These are phyloP conservation scores for Eremobia ochroleuca DNA, from an alignment of 2,888 invertebrate genomes.

Conservation along the genomic window DNA sequence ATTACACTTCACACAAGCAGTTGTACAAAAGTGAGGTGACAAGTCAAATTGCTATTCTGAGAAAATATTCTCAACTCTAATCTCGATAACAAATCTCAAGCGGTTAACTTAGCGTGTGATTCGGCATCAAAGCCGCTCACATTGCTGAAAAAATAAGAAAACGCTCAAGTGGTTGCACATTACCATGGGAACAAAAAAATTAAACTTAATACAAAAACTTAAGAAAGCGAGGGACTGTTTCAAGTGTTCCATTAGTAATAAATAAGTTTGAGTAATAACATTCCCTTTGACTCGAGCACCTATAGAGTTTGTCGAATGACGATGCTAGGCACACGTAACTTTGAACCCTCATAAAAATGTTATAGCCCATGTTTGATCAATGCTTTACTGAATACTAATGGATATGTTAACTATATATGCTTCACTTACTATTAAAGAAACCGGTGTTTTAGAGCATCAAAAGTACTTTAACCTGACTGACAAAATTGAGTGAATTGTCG, in stretches of 20 bases:
- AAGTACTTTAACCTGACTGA: background rate
- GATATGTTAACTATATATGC: constrained; percentile 23
- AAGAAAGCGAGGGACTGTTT: constrained; percentile 74
- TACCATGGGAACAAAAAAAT: constrained; percentile 76
- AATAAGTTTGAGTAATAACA: constrained; percentile 87
- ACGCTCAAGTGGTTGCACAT: constrained; percentile 78
- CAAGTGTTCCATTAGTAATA: constrained; percentile 86
- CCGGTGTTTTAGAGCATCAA: background rate
- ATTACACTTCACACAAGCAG: constrained; percentile 46
- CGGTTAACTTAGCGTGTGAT: constrained; percentile 66
- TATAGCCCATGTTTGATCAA: constrained; percentile 60
- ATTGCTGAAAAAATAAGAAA: constrained; percentile 70
- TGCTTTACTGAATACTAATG: constrained; percentile 50
- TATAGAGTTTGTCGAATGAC: constrained; percentile 74
- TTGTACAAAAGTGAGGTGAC: constrained; percentile 41
- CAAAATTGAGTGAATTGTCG: background rate
- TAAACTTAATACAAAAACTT: constrained; percentile 68
- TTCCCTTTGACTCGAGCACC: constrained; percentile 81
- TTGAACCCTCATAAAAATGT: constrained; percentile 70
- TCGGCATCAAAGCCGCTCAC: constrained; percentile 52
- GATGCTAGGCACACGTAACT: constrained; percentile 60
- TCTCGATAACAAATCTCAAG: constrained; percentile 64
- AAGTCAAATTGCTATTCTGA: constrained; percentile 57
- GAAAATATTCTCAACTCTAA: constrained; percentile 61
- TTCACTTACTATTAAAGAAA: constrained; percentile 28